A percentile compares a stretch with the other conserved stretches of the same genome.
phyloP scores from a whole-genome alignment of 1,140 invertebrate species.

The Philopotamus ludificatus region DNA sequence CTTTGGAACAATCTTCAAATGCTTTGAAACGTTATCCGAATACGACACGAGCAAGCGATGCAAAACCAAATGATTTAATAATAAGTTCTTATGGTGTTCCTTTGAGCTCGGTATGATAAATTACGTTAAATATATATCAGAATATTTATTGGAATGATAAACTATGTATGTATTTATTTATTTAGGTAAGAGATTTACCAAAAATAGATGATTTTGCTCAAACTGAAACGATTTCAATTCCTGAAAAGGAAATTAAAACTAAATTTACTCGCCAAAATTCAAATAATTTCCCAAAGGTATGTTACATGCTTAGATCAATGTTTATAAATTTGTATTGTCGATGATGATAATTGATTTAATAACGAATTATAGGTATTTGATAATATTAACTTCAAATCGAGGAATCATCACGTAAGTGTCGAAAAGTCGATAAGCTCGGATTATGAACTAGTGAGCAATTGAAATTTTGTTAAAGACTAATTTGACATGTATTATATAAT shows the following conservation, averaged over 20 bases:
- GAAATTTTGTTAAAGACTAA: conserved; percentile 39
- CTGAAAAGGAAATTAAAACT: conserved; percentile 9
- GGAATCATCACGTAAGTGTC: too few relatives aligned
- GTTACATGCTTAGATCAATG: too few relatives aligned
- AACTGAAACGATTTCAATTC: neutral
- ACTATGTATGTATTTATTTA: neutral
- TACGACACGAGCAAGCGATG: conserved; percentile 18
- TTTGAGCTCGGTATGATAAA: conserved; percentile 30
- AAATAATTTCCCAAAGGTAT: too few relatives aligned
- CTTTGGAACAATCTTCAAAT: too few relatives aligned
- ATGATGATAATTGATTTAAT: too few relatives aligned
- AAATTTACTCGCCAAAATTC: conserved; percentile 5
- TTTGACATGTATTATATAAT: neutral
- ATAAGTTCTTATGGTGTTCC: conserved; percentile 38
- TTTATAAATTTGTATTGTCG: too few relatives aligned
- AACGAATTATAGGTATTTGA: too few relatives aligned
- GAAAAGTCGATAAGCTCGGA: conserved; percentile 50
- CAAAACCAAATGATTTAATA: conserved; percentile 32
- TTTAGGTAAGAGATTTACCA: conserved; percentile 22
- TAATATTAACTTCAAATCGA: too few relatives aligned
- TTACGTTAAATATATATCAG: too few relatives aligned
- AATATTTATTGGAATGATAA: conserved; percentile 6
- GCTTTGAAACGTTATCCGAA: too few relatives aligned
- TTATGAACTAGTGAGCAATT: conserved; percentile 50
- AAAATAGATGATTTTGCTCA: neutral